Evolutionary conservation across 2,888 invertebrate species (phyloP).

Genomic region (Chrysodeixis includens): DNA sequence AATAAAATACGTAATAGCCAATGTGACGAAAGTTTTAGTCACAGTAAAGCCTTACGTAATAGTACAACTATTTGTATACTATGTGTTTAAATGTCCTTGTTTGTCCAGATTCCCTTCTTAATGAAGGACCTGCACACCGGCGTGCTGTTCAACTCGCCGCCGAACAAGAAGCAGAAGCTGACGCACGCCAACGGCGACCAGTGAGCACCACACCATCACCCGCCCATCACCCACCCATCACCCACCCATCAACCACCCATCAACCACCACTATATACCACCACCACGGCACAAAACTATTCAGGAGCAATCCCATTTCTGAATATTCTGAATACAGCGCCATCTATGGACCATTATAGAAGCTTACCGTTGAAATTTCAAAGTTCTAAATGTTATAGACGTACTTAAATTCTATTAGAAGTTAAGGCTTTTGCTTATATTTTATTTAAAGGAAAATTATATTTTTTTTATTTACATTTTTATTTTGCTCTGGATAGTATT

Average conservation of each 20-base stretch:
- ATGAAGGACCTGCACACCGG: conserved; percentile 80
- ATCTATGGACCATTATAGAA: conserved; percentile 12
- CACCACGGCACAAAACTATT: conserved; percentile 50
- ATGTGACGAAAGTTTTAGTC: too few relatives aligned
- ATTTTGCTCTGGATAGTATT: conserved; percentile 36
- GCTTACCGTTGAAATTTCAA: conserved; percentile 19
- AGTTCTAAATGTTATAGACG: conserved; percentile 7
- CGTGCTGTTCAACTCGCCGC: conserved; percentile 74
- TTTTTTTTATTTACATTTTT: conserved; percentile 11
- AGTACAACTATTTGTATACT: too few relatives aligned
- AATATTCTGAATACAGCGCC: background rate
- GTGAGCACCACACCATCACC: conserved; percentile 51
- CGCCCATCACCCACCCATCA: background rate
- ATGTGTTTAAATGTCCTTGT: background rate
- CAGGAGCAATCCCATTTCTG: conserved; percentile 19
- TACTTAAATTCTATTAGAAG: conserved; percentile 7
- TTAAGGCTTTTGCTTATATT: conserved; percentile 21
- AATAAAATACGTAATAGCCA: too few relatives aligned
- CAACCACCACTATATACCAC: conserved; percentile 12
- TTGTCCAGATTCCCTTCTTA: conserved; percentile 70
- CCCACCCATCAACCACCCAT: conserved; percentile 2
- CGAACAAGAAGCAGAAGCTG: conserved; percentile 77
- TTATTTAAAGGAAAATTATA: conserved; percentile 23
- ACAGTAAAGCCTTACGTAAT: too few relatives aligned
- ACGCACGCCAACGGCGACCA: conserved; percentile 77